Base-by-base conservation (phyloP, 2,888 invertebrate species). In the Epirrhoe alternata region DNA sequence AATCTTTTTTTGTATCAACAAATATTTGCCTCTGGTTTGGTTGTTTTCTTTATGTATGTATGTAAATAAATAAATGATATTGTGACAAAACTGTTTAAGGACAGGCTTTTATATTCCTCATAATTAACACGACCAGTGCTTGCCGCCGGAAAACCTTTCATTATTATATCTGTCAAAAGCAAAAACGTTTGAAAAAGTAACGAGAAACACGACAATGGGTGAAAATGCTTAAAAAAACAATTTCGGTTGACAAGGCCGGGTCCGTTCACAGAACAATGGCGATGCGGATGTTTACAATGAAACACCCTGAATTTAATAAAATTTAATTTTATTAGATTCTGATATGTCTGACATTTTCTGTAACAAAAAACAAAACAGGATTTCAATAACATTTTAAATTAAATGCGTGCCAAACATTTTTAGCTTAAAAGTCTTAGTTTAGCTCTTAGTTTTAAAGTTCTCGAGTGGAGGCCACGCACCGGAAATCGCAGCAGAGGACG, bases 161-260 rank as follows among this genome's bases (percentile, higher is more conserved):
- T 66, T 62, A 66, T 58, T 51, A 56, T 49, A 72, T 77, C 80
- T 80, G 82, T 81, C 83, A 82, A 61, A 58, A 66, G 68, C 80
- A 83, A 71, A 75, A 78, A 76, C 73, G 74, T 79, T 74, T 74
- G 71, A 83, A 80, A 83, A 80, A 75, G 74, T 77, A 77, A 72
- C 75, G 63, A 75, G 64, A 63, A 68, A 61, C 58, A 65, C 73
- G 70, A 81, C 81, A 81, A 80, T 77, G 71, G 77, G 75, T 71
- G 74, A 68, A 66, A 77, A 75, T 47, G 62, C 67, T 56, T 72
- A 72, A 81, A 83, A 78, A 81, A 76, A 80, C 75, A 77, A 75
- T 78, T 80, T 78, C 73, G 69, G 74, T 73, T 77, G 78, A 79
- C 75, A 76, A 72, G 76, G 75, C 74, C 61, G 64, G 38, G 71